Conservation (phyloP, 2,797 vertebrate genomes). For the Notolepis coatsorum region DNA sequence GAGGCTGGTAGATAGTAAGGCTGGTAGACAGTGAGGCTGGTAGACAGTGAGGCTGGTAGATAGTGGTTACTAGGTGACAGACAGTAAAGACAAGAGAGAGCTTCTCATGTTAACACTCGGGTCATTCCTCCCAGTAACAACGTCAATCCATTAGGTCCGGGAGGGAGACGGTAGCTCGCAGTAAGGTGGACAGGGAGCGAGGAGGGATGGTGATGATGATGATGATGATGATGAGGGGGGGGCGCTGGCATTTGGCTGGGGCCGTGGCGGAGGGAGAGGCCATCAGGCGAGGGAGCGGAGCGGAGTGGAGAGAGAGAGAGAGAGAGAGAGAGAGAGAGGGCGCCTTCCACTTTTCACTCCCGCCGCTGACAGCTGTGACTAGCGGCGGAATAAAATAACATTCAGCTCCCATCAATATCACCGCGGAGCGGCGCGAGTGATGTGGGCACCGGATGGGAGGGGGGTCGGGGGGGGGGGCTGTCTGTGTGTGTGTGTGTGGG, state of each 20-base stretch:
- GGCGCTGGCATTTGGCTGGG: not conserved
- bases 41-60: too few relatives aligned
- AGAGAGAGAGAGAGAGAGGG: slow-evolving; percentile 68
- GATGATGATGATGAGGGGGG: not conserved
- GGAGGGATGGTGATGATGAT: not conserved
- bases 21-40: too few relatives aligned
- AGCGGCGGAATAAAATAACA: slow-evolving; percentile 98
- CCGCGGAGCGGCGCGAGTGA: slow-evolving; percentile 80
- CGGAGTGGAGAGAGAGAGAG: slow-evolving; percentile 12
- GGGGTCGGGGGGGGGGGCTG: slow-evolving; percentile 14
- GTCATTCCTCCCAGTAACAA: too few relatives aligned
- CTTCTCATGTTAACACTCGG: too few relatives aligned
- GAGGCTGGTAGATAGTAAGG: too few relatives aligned
- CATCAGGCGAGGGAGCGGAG: slow-evolving; percentile 18
- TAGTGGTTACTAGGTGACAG: too few relatives aligned
- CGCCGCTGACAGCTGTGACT: slow-evolving; percentile 92
- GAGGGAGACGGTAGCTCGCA: too few relatives aligned
- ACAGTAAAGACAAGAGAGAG: too few relatives aligned
- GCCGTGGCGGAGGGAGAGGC: slow-evolving; percentile 17
- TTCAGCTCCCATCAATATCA: slow-evolving; percentile 97
- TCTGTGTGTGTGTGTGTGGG: slow-evolving; percentile 1
- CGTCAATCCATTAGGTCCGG: too few relatives aligned
- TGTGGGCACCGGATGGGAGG: slow-evolving; percentile 61
- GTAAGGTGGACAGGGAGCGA: too few relatives aligned
- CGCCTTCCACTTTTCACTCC: slow-evolving; percentile 83